Evolutionary conservation across 2,113 vertebrate species (phyloP).

Genomic region (Centropus unirufus): DNA sequence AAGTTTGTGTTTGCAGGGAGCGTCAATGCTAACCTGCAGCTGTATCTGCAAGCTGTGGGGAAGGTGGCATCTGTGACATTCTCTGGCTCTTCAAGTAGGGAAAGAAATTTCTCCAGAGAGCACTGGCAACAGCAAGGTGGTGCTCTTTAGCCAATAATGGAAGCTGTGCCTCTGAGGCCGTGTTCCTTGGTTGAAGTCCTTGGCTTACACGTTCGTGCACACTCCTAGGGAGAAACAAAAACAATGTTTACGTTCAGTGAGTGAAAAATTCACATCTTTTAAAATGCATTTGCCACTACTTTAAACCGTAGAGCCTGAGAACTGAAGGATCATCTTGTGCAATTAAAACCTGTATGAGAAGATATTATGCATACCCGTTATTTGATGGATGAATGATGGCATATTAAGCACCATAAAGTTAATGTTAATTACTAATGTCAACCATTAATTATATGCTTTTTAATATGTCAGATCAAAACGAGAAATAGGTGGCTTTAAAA

Average conservation of each 20-base stretch:
- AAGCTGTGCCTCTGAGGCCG: conserved; percentile 53
- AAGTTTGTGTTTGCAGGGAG: not conserved
- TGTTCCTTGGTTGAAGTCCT: conserved; percentile 57
- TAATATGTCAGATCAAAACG: conserved; percentile 80
- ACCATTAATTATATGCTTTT: conserved; percentile 84
- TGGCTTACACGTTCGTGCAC: conserved; percentile 82
- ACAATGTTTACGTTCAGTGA: conserved; percentile 33
- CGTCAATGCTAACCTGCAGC: conserved; percentile 87
- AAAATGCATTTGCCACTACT: conserved; percentile 23
- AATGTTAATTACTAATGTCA: conserved; percentile 85
- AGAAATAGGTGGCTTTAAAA: conserved; percentile 75
- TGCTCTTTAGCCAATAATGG: conserved; percentile 87
- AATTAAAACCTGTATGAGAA: conserved; percentile 71
- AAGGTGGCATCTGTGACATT: conserved; percentile 84
- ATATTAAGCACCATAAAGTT: conserved; percentile 83
- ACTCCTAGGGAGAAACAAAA: conserved; percentile 76
- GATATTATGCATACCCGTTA: conserved; percentile 67
- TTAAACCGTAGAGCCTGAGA: conserved; percentile 14
- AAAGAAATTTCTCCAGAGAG: conserved; percentile 94
- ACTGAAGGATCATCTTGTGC: conserved; percentile 54
- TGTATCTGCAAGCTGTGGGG: conserved; percentile 87
- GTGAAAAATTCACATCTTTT: conserved; percentile 31
- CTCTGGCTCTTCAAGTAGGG: conserved; percentile 89
- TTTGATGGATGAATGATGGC: conserved; percentile 80
- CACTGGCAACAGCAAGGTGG: conserved; percentile 89